phyloP scores from a whole-genome alignment of 2,797 vertebrate species.

The Rhynchotus rufescens region DNA sequence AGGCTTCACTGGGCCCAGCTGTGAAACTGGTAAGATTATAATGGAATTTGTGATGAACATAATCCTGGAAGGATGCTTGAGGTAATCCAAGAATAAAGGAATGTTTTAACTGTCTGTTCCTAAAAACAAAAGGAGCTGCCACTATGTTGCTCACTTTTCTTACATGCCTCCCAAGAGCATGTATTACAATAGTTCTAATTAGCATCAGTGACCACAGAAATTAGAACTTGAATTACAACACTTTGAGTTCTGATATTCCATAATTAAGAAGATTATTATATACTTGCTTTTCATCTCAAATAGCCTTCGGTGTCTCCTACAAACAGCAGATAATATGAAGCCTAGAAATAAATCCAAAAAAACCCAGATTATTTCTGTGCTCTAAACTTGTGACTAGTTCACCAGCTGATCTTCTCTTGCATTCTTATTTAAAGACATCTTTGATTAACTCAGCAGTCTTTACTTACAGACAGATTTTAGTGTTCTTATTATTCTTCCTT shows the following conservation, averaged over 20 bases:
- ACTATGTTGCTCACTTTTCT: neutral
- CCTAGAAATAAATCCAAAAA: neutral
- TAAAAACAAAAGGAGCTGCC: constrained; percentile 8
- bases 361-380: neutral
- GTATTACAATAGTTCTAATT: constrained; percentile 35
- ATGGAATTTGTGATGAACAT: constrained; percentile 20
- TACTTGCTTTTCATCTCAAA: constrained; percentile 29
- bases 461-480: neutral
- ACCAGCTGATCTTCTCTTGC: neutral
- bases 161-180: neutral
- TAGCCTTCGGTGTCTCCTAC: neutral
- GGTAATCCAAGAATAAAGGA: constrained; percentile 52
- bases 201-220: constrained; percentile 25
- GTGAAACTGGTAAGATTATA: constrained; percentile 91
- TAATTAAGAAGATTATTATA: constrained; percentile 51
- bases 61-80: constrained; percentile 19
- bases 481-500: neutral
- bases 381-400: neutral
- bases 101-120: constrained; percentile 6
- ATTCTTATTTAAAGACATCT: neutral
- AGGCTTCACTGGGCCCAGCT: constrained; percentile 93
- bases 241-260: constrained; percentile 26
- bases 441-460: neutral
- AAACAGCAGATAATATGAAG: constrained; percentile 12
- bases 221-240: constrained; percentile 21